A percentile compares a stretch with the other conserved stretches of the same genome.
Evolutionary conservation across 2,113 vertebrate genomes (phyloP).

Genomic region (Ictalurus punctatus): DNA sequence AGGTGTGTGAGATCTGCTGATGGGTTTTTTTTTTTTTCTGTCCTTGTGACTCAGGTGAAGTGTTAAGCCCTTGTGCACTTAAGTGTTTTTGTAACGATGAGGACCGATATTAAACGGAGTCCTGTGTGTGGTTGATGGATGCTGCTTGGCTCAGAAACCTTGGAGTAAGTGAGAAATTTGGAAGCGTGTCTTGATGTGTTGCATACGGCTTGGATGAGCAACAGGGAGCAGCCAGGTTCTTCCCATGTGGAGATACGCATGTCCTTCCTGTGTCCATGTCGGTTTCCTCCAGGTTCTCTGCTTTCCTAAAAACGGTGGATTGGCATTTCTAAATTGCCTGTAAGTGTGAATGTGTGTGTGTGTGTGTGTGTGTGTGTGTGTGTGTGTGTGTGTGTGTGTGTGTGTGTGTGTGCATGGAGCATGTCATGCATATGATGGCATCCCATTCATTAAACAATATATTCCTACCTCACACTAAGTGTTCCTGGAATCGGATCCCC

Average conservation of each 20-base stretch:
- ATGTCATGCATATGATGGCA: not conserved
- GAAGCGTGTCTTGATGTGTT: not conserved
- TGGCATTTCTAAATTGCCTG: not conserved
- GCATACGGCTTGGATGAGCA: not conserved
- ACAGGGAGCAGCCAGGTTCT: not conserved
- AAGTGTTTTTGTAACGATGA: not conserved
- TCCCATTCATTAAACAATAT: not conserved
- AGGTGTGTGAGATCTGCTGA: constrained; percentile 34
- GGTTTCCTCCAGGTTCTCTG: not conserved
- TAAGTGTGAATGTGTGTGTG: not conserved
- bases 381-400: too few relatives aligned
- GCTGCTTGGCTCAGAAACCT: not conserved
- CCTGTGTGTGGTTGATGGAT: not conserved
- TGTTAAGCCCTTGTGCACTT: not conserved
- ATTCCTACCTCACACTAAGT: not conserved
- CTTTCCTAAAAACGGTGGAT: not conserved
- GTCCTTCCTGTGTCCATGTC: not conserved
- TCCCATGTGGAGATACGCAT: not conserved
- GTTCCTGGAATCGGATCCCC: not conserved
- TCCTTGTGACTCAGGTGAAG: not conserved
- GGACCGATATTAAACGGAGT: not conserved
- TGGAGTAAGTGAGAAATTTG: not conserved
- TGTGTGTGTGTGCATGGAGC: not conserved
- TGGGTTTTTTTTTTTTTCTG: not conserved
- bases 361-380: not conserved